phyloP scores from a whole-genome alignment of 2,113 vertebrate species.

The Bettongia penicillata region DNA sequence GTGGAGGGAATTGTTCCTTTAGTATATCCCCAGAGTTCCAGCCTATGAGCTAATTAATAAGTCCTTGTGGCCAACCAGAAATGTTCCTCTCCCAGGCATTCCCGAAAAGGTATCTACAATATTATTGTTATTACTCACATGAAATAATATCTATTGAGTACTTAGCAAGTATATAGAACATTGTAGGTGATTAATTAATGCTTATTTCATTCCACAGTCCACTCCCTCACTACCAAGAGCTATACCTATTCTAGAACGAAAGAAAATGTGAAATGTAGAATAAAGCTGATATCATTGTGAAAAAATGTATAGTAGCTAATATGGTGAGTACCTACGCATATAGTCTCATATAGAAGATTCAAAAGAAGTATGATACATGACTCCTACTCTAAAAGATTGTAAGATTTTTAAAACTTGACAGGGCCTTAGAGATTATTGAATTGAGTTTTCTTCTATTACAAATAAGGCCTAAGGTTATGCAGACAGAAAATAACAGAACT shows the following conservation, averaged over 20 bases:
- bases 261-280: not conserved
- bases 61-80: not conserved
- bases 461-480: not conserved
- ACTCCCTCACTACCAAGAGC: not conserved
- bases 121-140: not conserved
- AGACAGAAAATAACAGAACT: not conserved
- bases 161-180: not conserved
- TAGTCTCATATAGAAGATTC: not conserved
- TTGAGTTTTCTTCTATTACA: not conserved
- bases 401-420: not conserved
- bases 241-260: not conserved
- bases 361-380: not conserved
- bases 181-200: not conserved
- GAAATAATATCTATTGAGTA: not conserved
- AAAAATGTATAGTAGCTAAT: not conserved
- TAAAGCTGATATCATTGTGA: not conserved
- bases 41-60: not conserved
- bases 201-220: too few relatives aligned
- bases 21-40: not conserved
- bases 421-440: not conserved
- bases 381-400: not conserved
- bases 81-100: not conserved
- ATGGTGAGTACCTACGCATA: not conserved
- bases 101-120: not conserved
- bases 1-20: not conserved